Base-by-base conservation (phyloP, 2,113 vertebrate genomes). In the Lethenteron camtschaticum region DNA sequence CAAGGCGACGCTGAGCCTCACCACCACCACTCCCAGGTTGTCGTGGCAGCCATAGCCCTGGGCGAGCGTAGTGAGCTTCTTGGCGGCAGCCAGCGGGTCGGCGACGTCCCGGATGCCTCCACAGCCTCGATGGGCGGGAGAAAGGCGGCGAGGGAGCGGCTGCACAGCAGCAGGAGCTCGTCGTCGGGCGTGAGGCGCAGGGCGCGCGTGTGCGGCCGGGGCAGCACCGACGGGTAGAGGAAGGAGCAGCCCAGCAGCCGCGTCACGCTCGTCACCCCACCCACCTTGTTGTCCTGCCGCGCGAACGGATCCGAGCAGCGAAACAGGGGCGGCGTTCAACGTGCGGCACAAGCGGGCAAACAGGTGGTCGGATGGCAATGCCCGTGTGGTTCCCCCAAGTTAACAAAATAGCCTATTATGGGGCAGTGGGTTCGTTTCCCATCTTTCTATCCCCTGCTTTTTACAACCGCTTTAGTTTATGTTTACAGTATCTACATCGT, bases 41-140 rank as follows among this genome's bases (percentile, higher is more conserved):
- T 96, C 90, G 74, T 84, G 87, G 76, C 90, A 94, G 2, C 92
- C 90, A 2, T 95, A 96, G 78, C 90, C 94, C 78, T 94, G 88
- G 11, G 92, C 88, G 73, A 95, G 82, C 1, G 90, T 86, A 78
- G 89, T 94, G 68, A 96, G 84, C 77, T 87, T 94, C 79, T 90
- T 95, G 13, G 92, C 87, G 71, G 90, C 88, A 9, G 87, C 83
- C 6, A 84, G 79, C 0, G 90, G 88, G 75, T 96, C 84, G 1
- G 79, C 81, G 3, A 91, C 80, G 1, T 83, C 85, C 73, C 85
- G 82, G 69, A 91, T 85, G 87, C 87, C 9, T 74, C 76, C 20
- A 94, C 79, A 0, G 90, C 90, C 77, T 95, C 90, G 68, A 77
- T 73, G 9, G 87, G 84, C 13, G 90, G 88, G 69, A 96, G 80